Evolutionary conservation across 64 coral and sea anemone species (phyloP), one percentile per base, ranked within the genome.

Genomic region (Montipora efflorescens): DNA sequence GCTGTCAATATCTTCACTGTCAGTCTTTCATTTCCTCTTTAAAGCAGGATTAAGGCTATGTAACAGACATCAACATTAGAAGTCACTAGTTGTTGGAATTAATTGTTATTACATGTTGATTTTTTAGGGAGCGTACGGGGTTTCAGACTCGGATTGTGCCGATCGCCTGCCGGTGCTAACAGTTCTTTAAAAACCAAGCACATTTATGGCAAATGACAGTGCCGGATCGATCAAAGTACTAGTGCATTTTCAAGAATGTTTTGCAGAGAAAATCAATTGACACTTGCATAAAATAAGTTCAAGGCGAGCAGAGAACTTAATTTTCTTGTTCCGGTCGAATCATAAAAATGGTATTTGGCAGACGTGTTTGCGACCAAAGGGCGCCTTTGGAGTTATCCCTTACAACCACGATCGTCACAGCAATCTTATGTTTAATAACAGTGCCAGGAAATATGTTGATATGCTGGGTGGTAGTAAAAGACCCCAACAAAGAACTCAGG

Each of bases 401-500:
- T 5, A 78, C 82, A 43, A 86, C 91, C 7, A 55, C 81, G 53
- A 48, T 72, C 22, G 21, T 93, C 7, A 69, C 82, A n/a, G 76
- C 53, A 1, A 75, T 79, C 83, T 59, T 93, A 52, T 78, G 69
- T 15, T 47, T 93, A 15, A 79, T 93, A 21, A 93, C 91, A 4
- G 44, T 79, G 10, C 91, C 91, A 69, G 91, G 91, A 45, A 93
- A 87, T 44, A 14, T 93, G 4, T 48, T 93, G 7, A 93, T 93
- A 19, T 93, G 91, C 19, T 78, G 74, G 46, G 83, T 75, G 6
- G 87, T 93, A 1, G 18, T 87, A 8, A 93, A 78, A 87, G 82
- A 93, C 49, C 91, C 91, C 28, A 87, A 87, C 76, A 93, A 87
- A 76, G 91, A 93, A 36, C 64, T 93, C 8, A 87, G 47, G 70